A percentile compares a stretch with the other conserved stretches of the same genome.
Evolutionary conservation across 2,888 invertebrate species (phyloP).

Genomic region (Tholera decimalis): DNA sequence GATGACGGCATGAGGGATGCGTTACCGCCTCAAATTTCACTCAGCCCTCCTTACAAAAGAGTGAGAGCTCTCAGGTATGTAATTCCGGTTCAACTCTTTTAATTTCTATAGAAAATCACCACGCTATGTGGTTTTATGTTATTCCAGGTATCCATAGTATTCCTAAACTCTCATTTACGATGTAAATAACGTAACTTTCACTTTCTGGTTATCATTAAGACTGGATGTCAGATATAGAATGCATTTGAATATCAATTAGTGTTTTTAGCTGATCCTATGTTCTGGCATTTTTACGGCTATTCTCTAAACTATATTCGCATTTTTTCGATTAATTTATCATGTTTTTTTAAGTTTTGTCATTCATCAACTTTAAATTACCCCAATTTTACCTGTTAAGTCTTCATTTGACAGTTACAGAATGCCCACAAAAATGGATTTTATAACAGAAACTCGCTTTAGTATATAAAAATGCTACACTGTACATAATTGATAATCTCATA

Average conservation of each 20-base stretch:
- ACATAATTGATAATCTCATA: too few relatives aligned
- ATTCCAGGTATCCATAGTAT: neutral
- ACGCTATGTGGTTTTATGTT: conserved; percentile 61
- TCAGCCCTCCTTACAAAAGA: conserved; percentile 91
- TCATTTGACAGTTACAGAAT: neutral
- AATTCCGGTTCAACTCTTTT: conserved; percentile 56
- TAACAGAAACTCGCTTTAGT: neutral
- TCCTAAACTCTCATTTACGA: conserved; percentile 4
- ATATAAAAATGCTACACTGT: neutral
- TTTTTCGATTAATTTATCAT: neutral
- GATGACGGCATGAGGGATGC: conserved; percentile 84
- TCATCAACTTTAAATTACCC: neutral
- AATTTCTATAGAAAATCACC: conserved; percentile 68
- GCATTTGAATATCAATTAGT: conserved; percentile 19
- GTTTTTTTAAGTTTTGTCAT: neutral
- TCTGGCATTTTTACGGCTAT: neutral
- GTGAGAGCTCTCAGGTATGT: conserved; percentile 91
- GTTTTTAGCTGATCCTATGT: conserved; percentile 7
- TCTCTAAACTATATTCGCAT: neutral
- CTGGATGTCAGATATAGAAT: conserved; percentile 32
- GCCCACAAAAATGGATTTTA: neutral
- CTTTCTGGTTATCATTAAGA: conserved; percentile 20
- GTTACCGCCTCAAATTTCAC: conserved; percentile 78
- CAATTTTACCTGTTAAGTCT: neutral
- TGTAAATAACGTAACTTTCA: conserved; percentile 49